These are phyloP conservation scores for Trichosurus vulpecula DNA, from an alignment of 2,797 vertebrate genomes.

Conservation along the genomic window DNA sequence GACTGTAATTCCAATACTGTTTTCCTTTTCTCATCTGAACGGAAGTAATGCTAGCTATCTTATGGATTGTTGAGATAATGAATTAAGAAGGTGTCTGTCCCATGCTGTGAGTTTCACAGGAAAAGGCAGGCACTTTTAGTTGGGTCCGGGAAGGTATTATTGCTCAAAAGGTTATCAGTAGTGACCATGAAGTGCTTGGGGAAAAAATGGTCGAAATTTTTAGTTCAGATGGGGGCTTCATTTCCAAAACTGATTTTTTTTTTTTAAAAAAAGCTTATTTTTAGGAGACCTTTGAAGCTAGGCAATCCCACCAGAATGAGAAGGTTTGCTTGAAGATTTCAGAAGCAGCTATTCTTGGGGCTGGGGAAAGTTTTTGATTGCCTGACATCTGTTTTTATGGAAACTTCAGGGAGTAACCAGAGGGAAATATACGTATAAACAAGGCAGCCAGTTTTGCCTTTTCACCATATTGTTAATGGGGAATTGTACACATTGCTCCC, in stretches of 20 bases:
- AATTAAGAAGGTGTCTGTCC: fast-evolving
- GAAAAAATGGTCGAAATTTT: slow-evolving; percentile 35
- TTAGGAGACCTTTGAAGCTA: slow-evolving; percentile 56
- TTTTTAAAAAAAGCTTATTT: neutral
- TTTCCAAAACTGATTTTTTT: slow-evolving; percentile 51
- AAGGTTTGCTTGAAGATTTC: slow-evolving; percentile 9
- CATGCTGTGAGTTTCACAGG: fast-evolving
- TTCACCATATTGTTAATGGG: slow-evolving; percentile 65
- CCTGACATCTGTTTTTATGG: slow-evolving; percentile 76
- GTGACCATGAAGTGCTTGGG: slow-evolving; percentile 47
- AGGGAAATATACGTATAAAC: slow-evolving; percentile 60
- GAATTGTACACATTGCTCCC: neutral
- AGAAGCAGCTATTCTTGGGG: slow-evolving; percentile 29
- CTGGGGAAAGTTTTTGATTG: slow-evolving; percentile 74
- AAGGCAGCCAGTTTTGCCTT: slow-evolving; percentile 36
- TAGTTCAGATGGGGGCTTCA: neutral
- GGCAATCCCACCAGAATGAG: slow-evolving; percentile 16
- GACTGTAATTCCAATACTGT: fast-evolving
- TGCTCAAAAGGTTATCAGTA: neutral
- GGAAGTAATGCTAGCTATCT: neutral
- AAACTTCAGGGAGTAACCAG: slow-evolving; percentile 67
- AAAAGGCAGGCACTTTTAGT: neutral
- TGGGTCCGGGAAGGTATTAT: neutral
- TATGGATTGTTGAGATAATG: fast-evolving
- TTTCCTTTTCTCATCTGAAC: slow-evolving; percentile 10